phyloP scores from a whole-genome alignment of 2,888 invertebrate genomes.

The Eueremaeus valkanovi region DNA sequence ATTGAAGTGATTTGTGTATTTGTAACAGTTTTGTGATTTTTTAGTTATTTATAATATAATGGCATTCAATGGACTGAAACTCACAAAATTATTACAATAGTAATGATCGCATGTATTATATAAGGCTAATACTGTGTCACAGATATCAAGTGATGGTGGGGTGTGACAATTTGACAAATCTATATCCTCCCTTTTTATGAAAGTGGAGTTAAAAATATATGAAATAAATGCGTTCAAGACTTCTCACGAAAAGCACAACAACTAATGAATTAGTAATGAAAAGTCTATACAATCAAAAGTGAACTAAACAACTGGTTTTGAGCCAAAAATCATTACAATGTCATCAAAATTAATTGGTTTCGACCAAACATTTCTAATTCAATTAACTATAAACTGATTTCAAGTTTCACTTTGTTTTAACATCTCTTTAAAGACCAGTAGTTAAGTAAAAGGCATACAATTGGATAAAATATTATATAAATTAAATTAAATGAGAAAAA shows the following conservation, averaged over 20 bases:
- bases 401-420: background rate
- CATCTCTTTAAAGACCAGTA: background rate
- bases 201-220: no score
- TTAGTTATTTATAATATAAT: no score
- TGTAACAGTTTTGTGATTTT: no score
- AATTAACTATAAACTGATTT: no score
- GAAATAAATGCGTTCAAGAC: slow-evolving; percentile 25
- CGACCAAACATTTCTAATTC: background rate
- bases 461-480: background rate
- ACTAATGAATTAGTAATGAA: slow-evolving; percentile 24
- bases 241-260: slow-evolving; percentile 25
- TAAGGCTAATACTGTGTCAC: no score
- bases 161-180: no score
- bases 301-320: slow-evolving; percentile 9
- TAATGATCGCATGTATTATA: no score
- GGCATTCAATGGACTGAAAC: no score
- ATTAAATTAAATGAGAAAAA: background rate
- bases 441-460: background rate
- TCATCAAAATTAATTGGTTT: slow-evolving; percentile 26
- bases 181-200: no score
- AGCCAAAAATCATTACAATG: background rate
- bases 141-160: no score
- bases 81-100: no score
- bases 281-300: background rate
- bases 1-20: no score